Conservation (phyloP, 2,888 invertebrate species). For the Tiliacea citrago region DNA sequence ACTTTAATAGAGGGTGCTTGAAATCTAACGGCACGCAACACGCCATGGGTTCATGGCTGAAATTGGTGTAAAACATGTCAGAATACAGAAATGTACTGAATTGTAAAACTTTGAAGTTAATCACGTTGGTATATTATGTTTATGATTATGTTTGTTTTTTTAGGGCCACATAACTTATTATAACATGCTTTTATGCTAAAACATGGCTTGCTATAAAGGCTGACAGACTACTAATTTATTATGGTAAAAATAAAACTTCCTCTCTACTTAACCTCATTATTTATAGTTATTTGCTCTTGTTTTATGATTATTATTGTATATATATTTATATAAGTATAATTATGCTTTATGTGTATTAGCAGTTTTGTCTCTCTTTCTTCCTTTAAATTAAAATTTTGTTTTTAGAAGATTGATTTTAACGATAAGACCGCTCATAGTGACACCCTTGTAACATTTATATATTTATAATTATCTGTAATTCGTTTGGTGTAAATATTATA, state of each 20-base stretch:
- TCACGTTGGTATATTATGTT: conserved; percentile 6
- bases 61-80: conserved; percentile 55
- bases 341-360: neutral
- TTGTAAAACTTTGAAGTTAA: conserved; percentile 35
- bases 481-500: neutral
- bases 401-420: neutral
- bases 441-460: neutral
- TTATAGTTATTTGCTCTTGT: neutral
- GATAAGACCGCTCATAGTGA: neutral
- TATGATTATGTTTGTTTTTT: neutral
- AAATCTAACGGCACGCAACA: conserved; percentile 48
- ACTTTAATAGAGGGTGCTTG: conserved; percentile 30
- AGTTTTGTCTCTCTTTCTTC: neutral
- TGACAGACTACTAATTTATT: too few relatives aligned
- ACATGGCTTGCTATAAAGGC: neutral
- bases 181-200: too few relatives aligned
- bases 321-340: neutral
- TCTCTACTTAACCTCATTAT: neutral
- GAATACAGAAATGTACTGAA: conserved; percentile 34
- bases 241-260: neutral
- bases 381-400: neutral
- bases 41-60: conserved; percentile 44
- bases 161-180: neutral
- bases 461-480: neutral
- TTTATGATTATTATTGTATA: neutral